Evolutionary conservation across 30 jellyfish, hydroid and myxozoan species (phyloP).

Genomic region (Cassiopea xamachana): DNA sequence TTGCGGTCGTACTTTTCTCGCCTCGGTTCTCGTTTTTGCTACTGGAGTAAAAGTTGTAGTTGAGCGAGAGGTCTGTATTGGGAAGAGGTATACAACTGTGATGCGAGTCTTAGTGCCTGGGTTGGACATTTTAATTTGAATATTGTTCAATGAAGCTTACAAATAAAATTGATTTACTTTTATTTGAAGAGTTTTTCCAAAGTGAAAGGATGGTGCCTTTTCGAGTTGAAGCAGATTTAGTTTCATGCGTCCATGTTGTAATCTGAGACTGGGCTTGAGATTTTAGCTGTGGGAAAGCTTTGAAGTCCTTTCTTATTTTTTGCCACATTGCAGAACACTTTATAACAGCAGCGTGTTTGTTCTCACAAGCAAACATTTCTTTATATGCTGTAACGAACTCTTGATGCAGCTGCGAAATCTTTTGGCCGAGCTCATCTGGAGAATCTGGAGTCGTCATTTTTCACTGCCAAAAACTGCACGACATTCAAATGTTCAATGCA

Average conservation of each 20-base stretch:
- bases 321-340: conserved; percentile 33
- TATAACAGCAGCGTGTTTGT: conserved; percentile 48
- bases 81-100: conserved; percentile 28
- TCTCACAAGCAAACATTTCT: conserved; percentile 45
- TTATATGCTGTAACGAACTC: conserved; percentile 42
- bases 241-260: conserved; percentile 35
- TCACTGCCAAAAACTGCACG: conserved; percentile 16
- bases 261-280: conserved; percentile 40
- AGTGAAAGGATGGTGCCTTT: conserved; percentile 32
- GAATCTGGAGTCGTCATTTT: conserved; percentile 26
- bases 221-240: conserved; percentile 39
- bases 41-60: conserved; percentile 42
- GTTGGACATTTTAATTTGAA: conserved; percentile 32
- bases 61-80: conserved; percentile 22
- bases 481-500: conserved; percentile 40
- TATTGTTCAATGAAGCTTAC: conserved; percentile 14
- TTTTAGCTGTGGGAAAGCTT: conserved; percentile 37
- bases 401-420: conserved; percentile 52
- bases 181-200: conserved; percentile 40
- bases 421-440: conserved; percentile 37
- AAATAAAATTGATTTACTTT: conserved; percentile 25
- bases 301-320: conserved; percentile 26
- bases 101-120: conserved; percentile 20
- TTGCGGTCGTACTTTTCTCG: too few relatives aligned
- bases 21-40: background rate